Evolutionary conservation across 1,140 invertebrate species (phyloP).

Genomic region (Anoplophora glabripennis): DNA sequence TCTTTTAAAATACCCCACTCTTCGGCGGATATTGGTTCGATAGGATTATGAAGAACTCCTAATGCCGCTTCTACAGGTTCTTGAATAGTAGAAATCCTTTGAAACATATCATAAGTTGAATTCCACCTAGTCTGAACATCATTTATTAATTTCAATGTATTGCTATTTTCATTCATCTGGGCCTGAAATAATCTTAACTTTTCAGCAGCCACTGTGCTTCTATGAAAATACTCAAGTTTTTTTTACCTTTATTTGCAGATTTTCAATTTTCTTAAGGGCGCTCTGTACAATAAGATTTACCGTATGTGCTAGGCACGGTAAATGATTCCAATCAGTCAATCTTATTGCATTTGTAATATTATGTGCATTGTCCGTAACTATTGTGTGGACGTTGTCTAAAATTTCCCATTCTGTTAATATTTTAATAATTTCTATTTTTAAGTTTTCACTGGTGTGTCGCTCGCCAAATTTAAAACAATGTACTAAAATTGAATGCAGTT

Average conservation of each 20-base stretch:
- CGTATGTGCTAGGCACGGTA: background rate
- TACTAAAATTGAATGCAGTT: too few species aligned
- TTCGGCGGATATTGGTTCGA: background rate
- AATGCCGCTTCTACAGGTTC: background rate
- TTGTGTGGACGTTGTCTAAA: too few species aligned
- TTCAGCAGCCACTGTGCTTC: background rate
- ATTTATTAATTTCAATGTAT: slow-evolving; percentile 16
- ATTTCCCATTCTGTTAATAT: too few species aligned
- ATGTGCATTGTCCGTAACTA: too few species aligned
- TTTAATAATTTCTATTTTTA: too few species aligned
- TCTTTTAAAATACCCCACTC: slow-evolving; percentile 3
- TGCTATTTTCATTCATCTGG: background rate
- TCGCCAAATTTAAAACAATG: too few species aligned
- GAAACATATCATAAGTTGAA: slow-evolving; percentile 17
- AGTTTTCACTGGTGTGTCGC: too few species aligned
- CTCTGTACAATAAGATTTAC: background rate
- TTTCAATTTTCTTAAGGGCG: background rate
- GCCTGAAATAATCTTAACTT: background rate
- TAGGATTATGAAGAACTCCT: background rate
- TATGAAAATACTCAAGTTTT: slow-evolving; percentile 1
- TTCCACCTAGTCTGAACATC: slow-evolving; percentile 12
- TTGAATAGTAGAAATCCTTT: slow-evolving; percentile 11
- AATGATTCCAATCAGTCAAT: too few species aligned
- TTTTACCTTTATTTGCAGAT: background rate
- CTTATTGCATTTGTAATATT: too few species aligned